These are phyloP conservation scores for Oceanodroma leucorhoa DNA, from an alignment of 2,797 vertebrate genomes.

Conservation along the genomic window DNA sequence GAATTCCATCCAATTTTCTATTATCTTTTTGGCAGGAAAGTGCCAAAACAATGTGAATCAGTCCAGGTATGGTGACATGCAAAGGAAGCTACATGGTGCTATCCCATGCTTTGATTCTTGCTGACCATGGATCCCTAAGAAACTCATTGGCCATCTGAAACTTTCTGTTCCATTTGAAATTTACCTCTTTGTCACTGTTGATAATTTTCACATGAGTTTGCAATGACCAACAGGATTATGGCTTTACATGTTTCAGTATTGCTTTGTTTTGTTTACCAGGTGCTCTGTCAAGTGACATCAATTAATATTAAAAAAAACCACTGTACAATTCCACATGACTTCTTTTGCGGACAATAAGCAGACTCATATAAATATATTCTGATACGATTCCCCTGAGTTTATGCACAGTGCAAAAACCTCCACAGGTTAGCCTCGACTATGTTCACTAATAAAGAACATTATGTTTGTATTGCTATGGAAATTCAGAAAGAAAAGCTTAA, in stretches of 20 bases:
- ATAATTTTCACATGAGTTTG: not conserved
- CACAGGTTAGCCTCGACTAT: not conserved
- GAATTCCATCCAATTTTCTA: not conserved
- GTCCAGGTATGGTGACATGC: not conserved
- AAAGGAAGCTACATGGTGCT: not conserved
- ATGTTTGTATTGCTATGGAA: not conserved
- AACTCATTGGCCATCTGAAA: not conserved
- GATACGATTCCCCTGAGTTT: not conserved
- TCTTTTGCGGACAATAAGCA: not conserved
- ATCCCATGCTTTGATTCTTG: not conserved
- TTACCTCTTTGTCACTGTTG: not conserved
- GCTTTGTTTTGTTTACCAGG: not conserved
- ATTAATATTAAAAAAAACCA: not conserved
- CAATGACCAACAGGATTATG: not conserved
- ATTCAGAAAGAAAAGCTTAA: not conserved
- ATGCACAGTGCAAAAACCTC: not conserved
- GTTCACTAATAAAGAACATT: not conserved
- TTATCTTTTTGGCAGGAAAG: not conserved
- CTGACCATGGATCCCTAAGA: not conserved
- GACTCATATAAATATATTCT: not conserved
- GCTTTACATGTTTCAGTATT: not conserved
- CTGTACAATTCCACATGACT: not conserved
- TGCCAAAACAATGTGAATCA: not conserved
- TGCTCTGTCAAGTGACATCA: not conserved
- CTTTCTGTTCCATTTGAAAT: not conserved